Base-by-base conservation (phyloP, 2,888 invertebrate species). In the Subacronicta megacephala region DNA sequence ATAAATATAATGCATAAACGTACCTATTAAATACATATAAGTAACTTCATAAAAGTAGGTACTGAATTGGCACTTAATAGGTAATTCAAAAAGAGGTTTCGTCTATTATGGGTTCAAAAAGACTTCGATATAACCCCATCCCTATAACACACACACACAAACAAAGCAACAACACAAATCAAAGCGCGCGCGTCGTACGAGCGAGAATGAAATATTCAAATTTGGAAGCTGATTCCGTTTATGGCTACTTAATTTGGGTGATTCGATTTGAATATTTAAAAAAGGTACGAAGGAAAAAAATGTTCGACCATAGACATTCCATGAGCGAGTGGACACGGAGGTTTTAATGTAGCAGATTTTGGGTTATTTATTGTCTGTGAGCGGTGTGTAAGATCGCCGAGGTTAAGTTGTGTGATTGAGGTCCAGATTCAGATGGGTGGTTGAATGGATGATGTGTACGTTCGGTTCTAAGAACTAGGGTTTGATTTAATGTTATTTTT, bases 201-300 rank as follows among this genome's bases (percentile, higher is more conserved):
- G 81, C 83, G 87, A 89, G 88, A 92, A 93, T 93, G 92, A 93
- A 93, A 94, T 94, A 94, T 94, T 94, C 89, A 93, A 94, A 94
- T 94, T 94, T 93, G 93, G 94, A 92, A 94, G 93, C 93, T 92
- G 93, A 94, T 93, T 93, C 88, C 93, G 92, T 94, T 94, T 93
- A 94, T 93, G 93, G 94, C 92, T 94, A 93, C 93, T 93, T 94
- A 93, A 94, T 94, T 94, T 94, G 94, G 94, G 92, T 92, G 93
- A 93, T 93, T 93, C 93, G 92, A 93, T 93, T 94, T 93, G 92
- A 93, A 94, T 93, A 75, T 90, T 89, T 89, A 87, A 89, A 91
- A 90, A 90, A 89, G 85, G 81, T 83, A 84, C 83, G 78, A 80
- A 74, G 64, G 76, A 83, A 84, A 88, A 89, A 87, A 87, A 80